A percentile compares a stretch with the other conserved stretches of the same genome.
These are phyloP conservation scores for Pseudobourletiella spinata DNA, from an alignment of 1,140 invertebrate species.

Conservation along the genomic window DNA sequence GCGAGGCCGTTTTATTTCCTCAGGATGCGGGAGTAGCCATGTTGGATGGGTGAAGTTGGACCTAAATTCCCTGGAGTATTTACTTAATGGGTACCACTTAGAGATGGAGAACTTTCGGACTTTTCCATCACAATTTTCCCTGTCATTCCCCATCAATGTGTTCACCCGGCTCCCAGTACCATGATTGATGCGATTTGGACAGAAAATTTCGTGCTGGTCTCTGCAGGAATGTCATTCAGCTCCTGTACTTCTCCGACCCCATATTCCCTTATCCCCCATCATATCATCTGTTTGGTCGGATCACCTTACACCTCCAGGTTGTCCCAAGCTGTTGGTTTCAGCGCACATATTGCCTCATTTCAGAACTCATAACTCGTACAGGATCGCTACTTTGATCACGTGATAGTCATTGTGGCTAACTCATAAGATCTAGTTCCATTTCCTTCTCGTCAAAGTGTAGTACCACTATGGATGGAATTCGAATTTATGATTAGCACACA, in stretches of 20 bases:
- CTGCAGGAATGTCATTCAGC: neutral
- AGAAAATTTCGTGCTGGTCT: neutral
- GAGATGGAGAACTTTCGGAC: slow-evolving; percentile 22
- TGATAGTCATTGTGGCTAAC: too few species aligned
- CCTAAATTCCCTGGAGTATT: slow-evolving; percentile 19
- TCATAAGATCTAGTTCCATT: too few species aligned
- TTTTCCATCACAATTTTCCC: slow-evolving; percentile 31
- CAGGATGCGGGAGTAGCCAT: too few species aligned
- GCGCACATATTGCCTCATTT: too few species aligned
- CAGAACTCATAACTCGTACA: too few species aligned
- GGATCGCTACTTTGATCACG: too few species aligned
- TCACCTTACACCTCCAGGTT: neutral
- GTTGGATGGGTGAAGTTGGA: neutral
- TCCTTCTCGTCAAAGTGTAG: too few species aligned
- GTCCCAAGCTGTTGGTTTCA: too few species aligned
- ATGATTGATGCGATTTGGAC: slow-evolving; percentile 17
- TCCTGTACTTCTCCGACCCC: neutral
- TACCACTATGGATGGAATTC: too few species aligned
- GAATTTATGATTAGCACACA: too few species aligned
- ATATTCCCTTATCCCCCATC: neutral
- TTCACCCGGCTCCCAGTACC: slow-evolving; percentile 12
- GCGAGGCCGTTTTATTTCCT: too few species aligned
- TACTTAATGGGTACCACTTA: slow-evolving; percentile 31
- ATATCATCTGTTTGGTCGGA: neutral
- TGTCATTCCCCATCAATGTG: slow-evolving; percentile 27